Conservation (phyloP, 1,140 invertebrate species). For the Sinonovacula constricta region DNA sequence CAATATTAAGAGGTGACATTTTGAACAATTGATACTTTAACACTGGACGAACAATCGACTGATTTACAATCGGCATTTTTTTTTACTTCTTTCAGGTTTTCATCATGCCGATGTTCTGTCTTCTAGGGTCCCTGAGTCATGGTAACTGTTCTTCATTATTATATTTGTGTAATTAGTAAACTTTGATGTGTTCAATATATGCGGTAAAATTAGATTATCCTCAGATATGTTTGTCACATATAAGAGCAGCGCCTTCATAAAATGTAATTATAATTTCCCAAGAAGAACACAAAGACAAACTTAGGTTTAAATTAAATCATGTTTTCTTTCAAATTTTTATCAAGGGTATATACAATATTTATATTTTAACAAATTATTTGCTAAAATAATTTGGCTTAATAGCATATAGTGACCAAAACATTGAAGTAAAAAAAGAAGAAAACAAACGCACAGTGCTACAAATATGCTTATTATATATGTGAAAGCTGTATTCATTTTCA, state of each 20-base stretch:
- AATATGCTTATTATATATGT: neutral
- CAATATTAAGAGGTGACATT: no score
- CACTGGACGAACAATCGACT: no score
- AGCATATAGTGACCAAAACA: neutral
- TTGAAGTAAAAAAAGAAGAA: no score
- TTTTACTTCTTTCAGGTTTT: constrained; percentile 70
- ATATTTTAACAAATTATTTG: neutral
- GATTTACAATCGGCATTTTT: neutral
- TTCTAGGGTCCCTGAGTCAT: constrained; percentile 78
- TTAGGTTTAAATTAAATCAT: neutral
- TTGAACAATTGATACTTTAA: no score
- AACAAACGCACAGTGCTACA: no score
- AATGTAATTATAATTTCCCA: no score
- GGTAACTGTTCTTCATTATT: no score
- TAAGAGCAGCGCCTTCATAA: no score
- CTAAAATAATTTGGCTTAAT: neutral
- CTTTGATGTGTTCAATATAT: no score
- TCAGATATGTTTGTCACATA: no score
- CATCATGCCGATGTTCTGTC: constrained; percentile 78
- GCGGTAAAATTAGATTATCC: no score
- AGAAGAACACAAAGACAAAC: neutral
- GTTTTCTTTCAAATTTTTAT: neutral
- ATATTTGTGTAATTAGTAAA: no score
- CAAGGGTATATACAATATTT: neutral
- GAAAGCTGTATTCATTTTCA: constrained; percentile 59